Conservation (phyloP, 1,140 invertebrate species). For the Pomacea maculata region DNA sequence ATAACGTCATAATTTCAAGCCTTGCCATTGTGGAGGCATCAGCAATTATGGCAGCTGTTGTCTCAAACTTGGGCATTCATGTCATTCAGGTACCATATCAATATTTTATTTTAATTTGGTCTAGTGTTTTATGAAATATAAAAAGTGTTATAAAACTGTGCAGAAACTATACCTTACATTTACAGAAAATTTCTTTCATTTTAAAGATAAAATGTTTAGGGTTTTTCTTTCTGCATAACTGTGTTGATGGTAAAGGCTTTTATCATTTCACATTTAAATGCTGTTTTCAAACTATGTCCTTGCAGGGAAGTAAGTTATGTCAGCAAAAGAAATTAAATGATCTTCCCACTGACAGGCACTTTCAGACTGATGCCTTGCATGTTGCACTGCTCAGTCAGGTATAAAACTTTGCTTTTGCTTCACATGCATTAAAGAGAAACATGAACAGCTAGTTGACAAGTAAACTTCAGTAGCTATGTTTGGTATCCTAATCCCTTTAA, state of each 20-base stretch:
- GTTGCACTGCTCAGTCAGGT: conserved; percentile 28
- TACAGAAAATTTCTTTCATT: no score
- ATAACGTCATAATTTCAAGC: not conserved
- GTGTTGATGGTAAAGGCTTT: not conserved
- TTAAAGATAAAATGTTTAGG: not conserved
- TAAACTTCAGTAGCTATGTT: no score
- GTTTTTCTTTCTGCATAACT: not conserved
- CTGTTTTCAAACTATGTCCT: not conserved
- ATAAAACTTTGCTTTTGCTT: not conserved
- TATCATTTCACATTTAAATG: not conserved
- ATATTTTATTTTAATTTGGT: no score
- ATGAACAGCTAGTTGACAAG: no score
- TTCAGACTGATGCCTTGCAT: conserved; percentile 34
- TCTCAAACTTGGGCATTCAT: not conserved
- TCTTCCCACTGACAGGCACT: conserved; percentile 23
- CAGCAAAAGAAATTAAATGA: conserved; percentile 9
- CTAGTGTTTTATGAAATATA: no score
- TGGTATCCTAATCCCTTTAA: no score
- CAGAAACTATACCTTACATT: no score
- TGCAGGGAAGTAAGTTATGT: conserved; percentile 7
- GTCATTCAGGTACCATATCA: conserved; percentile 9
- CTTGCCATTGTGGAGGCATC: conserved; percentile 20
- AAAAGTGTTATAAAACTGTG: no score
- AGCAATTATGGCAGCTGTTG: conserved; percentile 28
- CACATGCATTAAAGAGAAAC: not conserved